phyloP scores from a whole-genome alignment of 2,797 vertebrate species.

The Argya squamiceps region DNA sequence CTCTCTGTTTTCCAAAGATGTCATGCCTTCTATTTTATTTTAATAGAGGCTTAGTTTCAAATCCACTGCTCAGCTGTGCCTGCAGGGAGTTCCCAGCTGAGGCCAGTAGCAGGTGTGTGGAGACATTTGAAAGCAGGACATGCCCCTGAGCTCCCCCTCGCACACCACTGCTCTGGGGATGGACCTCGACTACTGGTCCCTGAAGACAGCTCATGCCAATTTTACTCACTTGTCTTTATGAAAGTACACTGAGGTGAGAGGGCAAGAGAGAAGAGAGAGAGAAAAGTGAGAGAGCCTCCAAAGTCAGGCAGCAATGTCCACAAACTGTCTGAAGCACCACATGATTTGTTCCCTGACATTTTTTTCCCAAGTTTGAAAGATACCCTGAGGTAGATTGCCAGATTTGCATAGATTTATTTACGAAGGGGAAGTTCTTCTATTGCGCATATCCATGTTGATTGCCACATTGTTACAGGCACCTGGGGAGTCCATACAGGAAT shows the following conservation, averaged over 20 bases:
- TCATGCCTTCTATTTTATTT: not conserved
- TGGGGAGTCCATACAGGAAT: not conserved
- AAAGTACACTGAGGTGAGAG: not conserved
- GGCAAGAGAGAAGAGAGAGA: not conserved
- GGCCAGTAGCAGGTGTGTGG: not conserved
- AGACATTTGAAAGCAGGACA: not conserved
- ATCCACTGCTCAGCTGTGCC: not conserved
- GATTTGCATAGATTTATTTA: constrained; percentile 16
- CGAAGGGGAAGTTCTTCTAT: not conserved
- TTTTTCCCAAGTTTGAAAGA: not conserved
- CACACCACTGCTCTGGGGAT: not conserved
- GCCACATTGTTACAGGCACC: not conserved
- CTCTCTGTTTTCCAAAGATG: not conserved
- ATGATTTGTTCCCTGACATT: not conserved
- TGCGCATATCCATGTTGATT: not conserved
- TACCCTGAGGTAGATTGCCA: not conserved
- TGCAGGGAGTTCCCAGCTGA: not conserved
- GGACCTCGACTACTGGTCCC: not conserved
- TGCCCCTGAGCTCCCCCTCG: not conserved
- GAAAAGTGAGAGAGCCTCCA: not conserved
- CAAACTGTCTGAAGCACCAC: not conserved
- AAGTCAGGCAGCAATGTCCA: not conserved
- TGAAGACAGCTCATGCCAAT: not conserved
- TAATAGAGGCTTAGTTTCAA: not conserved
- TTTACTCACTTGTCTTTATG: not conserved